Base-by-base conservation (phyloP, 2,797 vertebrate genomes). In the Labroides dimidiatus region DNA sequence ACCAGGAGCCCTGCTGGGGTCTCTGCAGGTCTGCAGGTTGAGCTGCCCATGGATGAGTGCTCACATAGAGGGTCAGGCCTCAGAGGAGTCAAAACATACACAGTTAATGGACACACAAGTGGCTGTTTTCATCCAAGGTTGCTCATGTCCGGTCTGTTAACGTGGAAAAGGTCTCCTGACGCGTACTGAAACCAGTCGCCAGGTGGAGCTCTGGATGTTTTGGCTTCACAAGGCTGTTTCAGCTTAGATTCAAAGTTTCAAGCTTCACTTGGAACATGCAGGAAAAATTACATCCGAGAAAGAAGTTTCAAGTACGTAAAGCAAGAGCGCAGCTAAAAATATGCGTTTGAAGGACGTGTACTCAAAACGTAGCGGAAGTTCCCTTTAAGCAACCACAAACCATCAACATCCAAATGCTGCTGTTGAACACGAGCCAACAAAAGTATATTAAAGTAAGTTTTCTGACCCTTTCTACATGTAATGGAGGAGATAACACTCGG, bases 401-500 rank as follows among this genome's bases (percentile, higher is more conserved):
- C 49, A 19, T 8, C 36, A 4, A 57, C 14, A 19, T 23, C 36
- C 42, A 45, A 52, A 42, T 19, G 63, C 19, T 43, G 43, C n/a
- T 2, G 21, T 30, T 42, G 24, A 69, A 50, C 62, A 23, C 33
- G 60, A 69, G 61, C 56, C 52, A 41, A 56, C 19, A 54, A 39
- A 54, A 68, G 37, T 7, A 30, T 19, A 3, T 23, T 7, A 17
- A 43, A 43, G 41, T 43, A 33, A 33, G 20, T 48, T 69, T 61
- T 57, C 27, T 49, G 16, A 54, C 66, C 27, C 21, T 8, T 5
- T 33, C 30, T 33, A 4, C 30, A 33, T 7, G 8, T 33, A 33
- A 33, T 72, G 43, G 50, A 14, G 21, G 55, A 27, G 20, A 11
- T 12, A 6, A 16, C 74, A 80, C 87, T 83, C 16, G 27, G 54